Conservation (phyloP, 1,140 invertebrate genomes). For the Cataglyphis hispanica region DNA sequence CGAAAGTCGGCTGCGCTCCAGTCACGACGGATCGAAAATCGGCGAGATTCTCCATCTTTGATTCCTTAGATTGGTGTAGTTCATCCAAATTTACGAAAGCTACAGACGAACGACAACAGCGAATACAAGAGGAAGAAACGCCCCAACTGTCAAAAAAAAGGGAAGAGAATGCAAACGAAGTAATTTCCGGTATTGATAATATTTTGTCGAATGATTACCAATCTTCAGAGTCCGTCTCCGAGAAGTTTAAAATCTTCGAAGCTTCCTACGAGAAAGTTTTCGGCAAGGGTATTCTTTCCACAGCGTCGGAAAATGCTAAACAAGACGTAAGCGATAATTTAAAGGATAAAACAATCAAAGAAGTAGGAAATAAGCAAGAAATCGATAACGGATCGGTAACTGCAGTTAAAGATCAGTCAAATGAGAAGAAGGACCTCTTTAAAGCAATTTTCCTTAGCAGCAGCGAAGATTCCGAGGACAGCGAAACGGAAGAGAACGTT, state of each 20-base stretch:
- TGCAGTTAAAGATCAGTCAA: slow-evolving; percentile 68
- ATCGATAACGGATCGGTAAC: background rate
- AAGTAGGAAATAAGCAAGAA: slow-evolving; percentile 14
- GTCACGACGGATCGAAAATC: slow-evolving; percentile 87
- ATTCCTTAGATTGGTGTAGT: slow-evolving; percentile 88
- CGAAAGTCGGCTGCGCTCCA: slow-evolving; percentile 88
- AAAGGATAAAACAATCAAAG: background rate
- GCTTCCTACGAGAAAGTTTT: slow-evolving; percentile 80
- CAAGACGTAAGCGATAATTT: background rate
- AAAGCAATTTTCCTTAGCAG: slow-evolving; percentile 90
- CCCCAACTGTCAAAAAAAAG: slow-evolving; percentile 28
- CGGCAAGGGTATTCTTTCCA: slow-evolving; percentile 58
- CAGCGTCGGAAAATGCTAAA: background rate
- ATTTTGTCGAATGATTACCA: slow-evolving; percentile 23
- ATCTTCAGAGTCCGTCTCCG: slow-evolving; percentile 58
- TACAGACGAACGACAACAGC: slow-evolving; percentile 60
- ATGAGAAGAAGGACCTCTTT: slow-evolving; percentile 89
- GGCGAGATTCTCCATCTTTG: slow-evolving; percentile 91
- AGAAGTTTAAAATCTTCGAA: slow-evolving; percentile 79
- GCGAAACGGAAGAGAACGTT: slow-evolving; percentile 83
- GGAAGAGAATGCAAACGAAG: slow-evolving; percentile 28
- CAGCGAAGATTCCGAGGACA: slow-evolving; percentile 86
- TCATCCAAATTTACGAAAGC: slow-evolving; percentile 77
- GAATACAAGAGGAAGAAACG: background rate
- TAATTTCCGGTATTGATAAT: slow-evolving; percentile 1